Conservation (phyloP, 2,888 invertebrate genomes). For the Polia nebulosa region DNA sequence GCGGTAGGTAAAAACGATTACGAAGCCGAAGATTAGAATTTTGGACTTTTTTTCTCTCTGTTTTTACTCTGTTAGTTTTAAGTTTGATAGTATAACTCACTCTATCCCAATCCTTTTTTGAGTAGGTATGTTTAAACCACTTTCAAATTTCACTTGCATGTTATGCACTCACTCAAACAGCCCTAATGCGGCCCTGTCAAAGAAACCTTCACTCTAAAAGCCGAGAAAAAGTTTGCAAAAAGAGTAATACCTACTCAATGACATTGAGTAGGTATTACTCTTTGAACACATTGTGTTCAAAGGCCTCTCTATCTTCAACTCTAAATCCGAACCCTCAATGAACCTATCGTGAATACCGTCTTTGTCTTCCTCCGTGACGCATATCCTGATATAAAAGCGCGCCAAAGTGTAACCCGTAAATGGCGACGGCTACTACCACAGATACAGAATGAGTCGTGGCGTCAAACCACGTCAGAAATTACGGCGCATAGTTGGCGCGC, state of each 20-base stretch:
- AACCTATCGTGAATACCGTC: constrained; percentile 53
- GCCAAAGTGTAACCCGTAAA: constrained; percentile 82
- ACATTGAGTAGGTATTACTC: too few species aligned
- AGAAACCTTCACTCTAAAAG: too few species aligned
- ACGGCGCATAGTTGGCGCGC: constrained; percentile 86
- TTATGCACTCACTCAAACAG: background rate
- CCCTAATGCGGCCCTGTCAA: constrained; percentile 16
- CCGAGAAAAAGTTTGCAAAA: constrained; percentile 10
- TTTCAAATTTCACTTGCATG: too few species aligned
- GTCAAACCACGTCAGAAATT: constrained; percentile 84
- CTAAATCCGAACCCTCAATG: constrained; percentile 51
- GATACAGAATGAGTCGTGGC: constrained; percentile 76
- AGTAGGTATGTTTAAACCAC: too few species aligned
- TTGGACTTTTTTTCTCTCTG: too few species aligned
- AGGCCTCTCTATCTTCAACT: constrained; percentile 35
- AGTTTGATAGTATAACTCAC: too few species aligned
- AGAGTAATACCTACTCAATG: constrained; percentile 1
- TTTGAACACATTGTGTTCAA: too few species aligned
- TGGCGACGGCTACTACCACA: constrained; percentile 75
- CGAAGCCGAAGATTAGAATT: background rate
- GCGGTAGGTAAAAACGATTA: constrained; percentile 13
- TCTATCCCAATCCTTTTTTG: too few species aligned
- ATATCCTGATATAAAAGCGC: constrained; percentile 68
- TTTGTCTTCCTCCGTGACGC: constrained; percentile 64
- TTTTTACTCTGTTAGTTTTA: too few species aligned